Conservation (phyloP, 2,113 vertebrate species). For the Ameiurus melas region DNA sequence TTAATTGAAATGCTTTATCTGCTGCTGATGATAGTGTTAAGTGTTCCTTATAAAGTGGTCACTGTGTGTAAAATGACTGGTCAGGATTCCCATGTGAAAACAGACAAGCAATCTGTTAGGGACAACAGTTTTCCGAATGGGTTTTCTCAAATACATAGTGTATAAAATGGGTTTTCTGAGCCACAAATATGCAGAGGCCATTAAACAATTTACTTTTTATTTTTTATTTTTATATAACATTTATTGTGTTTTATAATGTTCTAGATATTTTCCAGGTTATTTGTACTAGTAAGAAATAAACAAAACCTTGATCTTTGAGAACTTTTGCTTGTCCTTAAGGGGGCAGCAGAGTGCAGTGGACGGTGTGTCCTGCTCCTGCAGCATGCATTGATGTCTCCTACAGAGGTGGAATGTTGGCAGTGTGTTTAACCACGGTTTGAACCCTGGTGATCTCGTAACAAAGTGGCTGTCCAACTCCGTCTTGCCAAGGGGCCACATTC, state of each 20-base stretch:
- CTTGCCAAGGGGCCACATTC: conserved; percentile 54
- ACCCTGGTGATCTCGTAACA: conserved; percentile 58
- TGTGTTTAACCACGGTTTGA: conserved; percentile 54
- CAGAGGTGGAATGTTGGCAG: conserved; percentile 57
- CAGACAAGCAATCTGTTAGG: background rate
- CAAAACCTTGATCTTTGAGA: background rate
- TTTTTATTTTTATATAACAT: too few species aligned
- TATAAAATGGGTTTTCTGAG: background rate
- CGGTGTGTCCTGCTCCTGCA: background rate
- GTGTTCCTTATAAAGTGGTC: background rate
- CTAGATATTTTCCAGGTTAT: background rate
- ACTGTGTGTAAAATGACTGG: background rate
- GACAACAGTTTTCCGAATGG: background rate
- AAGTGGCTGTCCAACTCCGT: conserved; percentile 51
- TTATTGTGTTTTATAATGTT: too few species aligned
- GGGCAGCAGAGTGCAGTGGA: conserved; percentile 48
- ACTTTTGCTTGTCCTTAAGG: conserved; percentile 33
- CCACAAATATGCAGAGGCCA: background rate
- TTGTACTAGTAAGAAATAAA: background rate
- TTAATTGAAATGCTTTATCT: background rate
- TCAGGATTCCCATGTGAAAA: background rate
- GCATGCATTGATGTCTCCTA: conserved; percentile 41
- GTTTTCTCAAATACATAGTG: background rate
- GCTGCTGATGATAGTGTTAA: background rate
- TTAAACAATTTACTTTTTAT: background rate